These are phyloP conservation scores for Enteromius viviparus DNA, from an alignment of 2,797 vertebrate genomes.

Conservation along the genomic window DNA sequence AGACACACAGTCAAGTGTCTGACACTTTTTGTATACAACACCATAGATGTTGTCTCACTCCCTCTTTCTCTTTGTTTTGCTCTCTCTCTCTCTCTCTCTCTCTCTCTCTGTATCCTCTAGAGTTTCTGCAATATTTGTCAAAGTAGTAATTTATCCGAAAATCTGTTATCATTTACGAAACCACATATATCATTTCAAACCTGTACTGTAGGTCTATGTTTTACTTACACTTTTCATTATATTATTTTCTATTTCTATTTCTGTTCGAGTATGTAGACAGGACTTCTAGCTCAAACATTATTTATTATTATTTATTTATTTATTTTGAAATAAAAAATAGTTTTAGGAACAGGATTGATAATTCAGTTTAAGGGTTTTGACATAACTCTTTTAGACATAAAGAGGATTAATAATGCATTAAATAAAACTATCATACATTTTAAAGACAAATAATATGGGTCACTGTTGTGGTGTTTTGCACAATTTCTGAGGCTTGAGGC, in stretches of 20 bases:
- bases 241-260: not conserved
- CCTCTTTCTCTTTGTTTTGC: slow-evolving; percentile 20
- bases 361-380: not conserved
- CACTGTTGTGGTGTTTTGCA: not conserved
- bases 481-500: not conserved
- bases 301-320: not conserved
- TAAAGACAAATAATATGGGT: not conserved
- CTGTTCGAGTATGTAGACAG: not conserved
- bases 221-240: not conserved
- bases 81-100: slow-evolving; percentile 9
- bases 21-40: not conserved
- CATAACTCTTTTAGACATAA: not conserved
- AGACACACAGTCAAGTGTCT: slow-evolving; percentile 41
- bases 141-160: not conserved
- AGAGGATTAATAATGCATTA: not conserved
- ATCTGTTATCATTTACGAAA: not conserved
- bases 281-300: not conserved
- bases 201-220: not conserved
- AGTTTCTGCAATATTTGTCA: not conserved
- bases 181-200: not conserved
- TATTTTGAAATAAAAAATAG: not conserved
- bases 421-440: not conserved
- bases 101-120: not conserved
- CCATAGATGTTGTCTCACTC: not conserved
- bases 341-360: not conserved